Base-by-base conservation (phyloP, 2,113 vertebrate species). In the Neomonachus schauinslandi region DNA sequence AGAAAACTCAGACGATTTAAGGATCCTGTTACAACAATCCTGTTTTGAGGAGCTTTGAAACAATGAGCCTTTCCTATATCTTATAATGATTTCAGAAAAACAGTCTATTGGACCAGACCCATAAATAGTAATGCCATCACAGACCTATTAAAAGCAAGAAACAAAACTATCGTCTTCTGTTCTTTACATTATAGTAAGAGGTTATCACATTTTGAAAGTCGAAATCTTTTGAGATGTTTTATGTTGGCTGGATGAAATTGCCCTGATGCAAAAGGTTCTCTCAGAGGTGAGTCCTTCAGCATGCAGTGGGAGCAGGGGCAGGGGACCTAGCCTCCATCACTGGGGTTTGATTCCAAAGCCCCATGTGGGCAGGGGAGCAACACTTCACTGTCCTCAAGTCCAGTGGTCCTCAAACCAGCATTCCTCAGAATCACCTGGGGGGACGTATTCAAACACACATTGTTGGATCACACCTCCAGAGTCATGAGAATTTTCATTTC, bases 1-100 rank as follows among this genome's bases (percentile, higher is more conserved):
- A 96, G 39, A 96, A 55, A 94, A 80, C 57, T 72, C 71, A 74
- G 57, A 61, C 46, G 16, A 83, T 46, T 81, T 94, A n/a, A 89
- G 28, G 49, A 19, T 89, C 16, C 57, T 82, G 2, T 72, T 67
- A 84, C 11, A 83, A 93, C 11, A 42, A 82, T 80, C 13, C 8
- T 57, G 4, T 53, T 96, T 96, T 76, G 67, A 89, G 14, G 18
- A 49, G 2, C 33, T 95, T 71, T 84, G 91, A 77, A 89, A 92
- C 3, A 72, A 65, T 57, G n/a, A 74, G 2, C 4, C 39, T 89
- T 89, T 92, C 26, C 28, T 51, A 14, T 46, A 55, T 10, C 5
- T 65, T 67, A 71, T 13, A 94, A 7, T 46, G 1, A n/a, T 77
- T 95, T 80, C 33, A 15, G 65, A 80, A 55, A 72, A 26, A 61